Base-by-base conservation (phyloP, 2,797 vertebrate genomes). In the Adelosebastes latens region DNA sequence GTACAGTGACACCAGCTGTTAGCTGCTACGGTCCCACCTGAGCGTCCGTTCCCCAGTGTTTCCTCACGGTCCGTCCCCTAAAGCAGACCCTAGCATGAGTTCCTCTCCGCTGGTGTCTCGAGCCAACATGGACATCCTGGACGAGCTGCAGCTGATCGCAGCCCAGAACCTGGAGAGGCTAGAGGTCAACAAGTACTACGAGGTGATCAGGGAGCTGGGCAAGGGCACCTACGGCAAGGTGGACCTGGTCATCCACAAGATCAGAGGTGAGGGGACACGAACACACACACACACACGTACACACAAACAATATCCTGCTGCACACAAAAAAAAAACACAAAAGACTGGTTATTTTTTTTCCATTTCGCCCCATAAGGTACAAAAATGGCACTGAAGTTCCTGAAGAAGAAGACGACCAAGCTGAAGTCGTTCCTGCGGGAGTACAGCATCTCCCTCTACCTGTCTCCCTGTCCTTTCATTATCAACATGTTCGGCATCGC, bases 141-240 rank as follows among this genome's bases (percentile, higher is more conserved):
- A 97, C 3, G 96, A 97, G 89, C 90, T 97, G 82, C 96, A 97
- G 94, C 90, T 96, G 61, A 95, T 96, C 32, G 94, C 96, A 1
- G 96, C 96, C 27, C 96, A 97, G 89, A 97, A 96, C 77, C 93
- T 97, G 90, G 96, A 97, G 87, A 94, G 93, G 77, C 82, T 97
- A 73, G 96, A 97, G 80, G 93, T 97, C 83, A 95, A 95, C 83
- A 96, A 96, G 73, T 96, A 97, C 84, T 97, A 97, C 24, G 96
- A 97, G 86, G 95, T 97, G 77, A 96, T 97, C 82, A 80, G 96
- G 65, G 96, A 97, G 87, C 92, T 97, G 75, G 96, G 96, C 67
- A 97, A 97, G 73, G 96, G 96, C 71, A 97, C 96, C 73, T 97
- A 97, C 1, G 96, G 96, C 34, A 96, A 96, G 77, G 96, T 97